Evolutionary conservation across 1,140 invertebrate species (phyloP).

Genomic region (Ceratina japonica): DNA sequence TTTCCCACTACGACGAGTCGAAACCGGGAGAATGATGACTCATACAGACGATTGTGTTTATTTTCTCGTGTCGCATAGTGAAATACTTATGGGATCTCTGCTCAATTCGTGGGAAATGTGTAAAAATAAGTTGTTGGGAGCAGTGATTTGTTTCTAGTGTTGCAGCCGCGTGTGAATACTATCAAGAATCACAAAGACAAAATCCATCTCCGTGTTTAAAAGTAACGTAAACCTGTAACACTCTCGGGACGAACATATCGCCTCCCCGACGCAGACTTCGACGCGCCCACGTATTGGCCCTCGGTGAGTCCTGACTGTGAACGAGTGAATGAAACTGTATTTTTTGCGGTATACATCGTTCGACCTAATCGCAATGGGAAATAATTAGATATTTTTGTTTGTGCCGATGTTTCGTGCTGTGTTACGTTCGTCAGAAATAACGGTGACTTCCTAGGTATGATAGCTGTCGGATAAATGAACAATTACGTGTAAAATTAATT

Average conservation of each 20-base stretch:
- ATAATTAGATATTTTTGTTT: slow-evolving; percentile 14
- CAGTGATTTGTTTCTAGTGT: slow-evolving; percentile 29
- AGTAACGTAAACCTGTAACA: slow-evolving; percentile 4
- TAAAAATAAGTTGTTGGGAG: slow-evolving; percentile 17
- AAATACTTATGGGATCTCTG: slow-evolving; percentile 37
- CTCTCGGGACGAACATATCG: slow-evolving; percentile 1
- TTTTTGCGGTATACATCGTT: slow-evolving; percentile 28
- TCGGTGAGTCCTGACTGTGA: slow-evolving; percentile 1
- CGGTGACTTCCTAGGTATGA: slow-evolving; percentile 27
- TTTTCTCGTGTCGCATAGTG: slow-evolving; percentile 35
- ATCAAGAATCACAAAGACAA: background rate
- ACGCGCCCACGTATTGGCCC: background rate
- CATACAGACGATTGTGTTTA: slow-evolving; percentile 17
- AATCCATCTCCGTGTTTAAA: slow-evolving; percentile 12
- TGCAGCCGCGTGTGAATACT: slow-evolving; percentile 1
- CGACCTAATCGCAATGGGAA: slow-evolving; percentile 32
- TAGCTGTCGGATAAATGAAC: slow-evolving; percentile 20
- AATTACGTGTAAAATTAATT: slow-evolving; percentile 23
- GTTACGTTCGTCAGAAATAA: slow-evolving; percentile 30
- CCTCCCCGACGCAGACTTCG: slow-evolving; percentile 2
- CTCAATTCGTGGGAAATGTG: slow-evolving; percentile 30
- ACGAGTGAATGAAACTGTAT: slow-evolving; percentile 16
- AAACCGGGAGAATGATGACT: slow-evolving; percentile 75
- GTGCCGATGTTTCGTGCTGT: slow-evolving; percentile 20
- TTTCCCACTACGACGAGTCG: slow-evolving; percentile 87